Evolutionary conservation across 2,888 invertebrate genomes (phyloP).

Genomic region (Monoplex corrugatus): DNA sequence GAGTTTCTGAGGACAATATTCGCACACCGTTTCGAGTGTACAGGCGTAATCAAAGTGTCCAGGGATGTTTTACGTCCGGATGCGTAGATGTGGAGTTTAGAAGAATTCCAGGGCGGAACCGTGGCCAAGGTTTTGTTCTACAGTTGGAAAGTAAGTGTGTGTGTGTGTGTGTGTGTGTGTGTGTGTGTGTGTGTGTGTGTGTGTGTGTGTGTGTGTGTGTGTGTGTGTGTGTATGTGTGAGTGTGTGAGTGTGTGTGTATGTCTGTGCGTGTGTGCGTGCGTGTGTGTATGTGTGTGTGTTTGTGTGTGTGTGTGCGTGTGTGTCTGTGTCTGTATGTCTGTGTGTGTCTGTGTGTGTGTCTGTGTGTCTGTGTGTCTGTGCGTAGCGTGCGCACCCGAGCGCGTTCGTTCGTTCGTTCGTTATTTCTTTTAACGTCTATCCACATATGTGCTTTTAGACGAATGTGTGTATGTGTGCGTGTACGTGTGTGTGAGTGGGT

Average conservation of each 20-base stretch:
- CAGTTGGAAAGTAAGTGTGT: conserved; percentile 51
- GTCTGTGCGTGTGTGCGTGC: too few species aligned
- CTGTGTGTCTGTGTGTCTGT: too few species aligned
- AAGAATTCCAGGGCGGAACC: background rate
- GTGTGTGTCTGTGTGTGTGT: too few species aligned
- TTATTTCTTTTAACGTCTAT: too few species aligned
- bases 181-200: background rate
- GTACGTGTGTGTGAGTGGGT: background rate
- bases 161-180: background rate
- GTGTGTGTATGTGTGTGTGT: too few species aligned
- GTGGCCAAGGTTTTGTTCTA: conserved; percentile 53
- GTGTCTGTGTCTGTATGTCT: too few species aligned
- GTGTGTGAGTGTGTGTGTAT: background rate
- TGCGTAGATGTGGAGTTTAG: conserved; percentile 51
- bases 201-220: conserved; percentile 1
- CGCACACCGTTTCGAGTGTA: background rate
- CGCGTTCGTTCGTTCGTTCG: too few species aligned
- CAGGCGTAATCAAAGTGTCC: conserved; percentile 1
- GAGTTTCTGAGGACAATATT: background rate
- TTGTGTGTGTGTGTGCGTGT: too few species aligned
- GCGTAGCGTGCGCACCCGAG: too few species aligned
- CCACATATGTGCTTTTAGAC: background rate
- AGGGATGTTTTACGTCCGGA: conserved; percentile 37
- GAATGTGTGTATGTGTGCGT: too few species aligned
- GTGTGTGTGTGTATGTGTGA: background rate